Evolutionary conservation across 2,113 vertebrate species (phyloP), one percentile per base, ranked within the genome.

Genomic region (Hymenochirus boettgeri): DNA sequence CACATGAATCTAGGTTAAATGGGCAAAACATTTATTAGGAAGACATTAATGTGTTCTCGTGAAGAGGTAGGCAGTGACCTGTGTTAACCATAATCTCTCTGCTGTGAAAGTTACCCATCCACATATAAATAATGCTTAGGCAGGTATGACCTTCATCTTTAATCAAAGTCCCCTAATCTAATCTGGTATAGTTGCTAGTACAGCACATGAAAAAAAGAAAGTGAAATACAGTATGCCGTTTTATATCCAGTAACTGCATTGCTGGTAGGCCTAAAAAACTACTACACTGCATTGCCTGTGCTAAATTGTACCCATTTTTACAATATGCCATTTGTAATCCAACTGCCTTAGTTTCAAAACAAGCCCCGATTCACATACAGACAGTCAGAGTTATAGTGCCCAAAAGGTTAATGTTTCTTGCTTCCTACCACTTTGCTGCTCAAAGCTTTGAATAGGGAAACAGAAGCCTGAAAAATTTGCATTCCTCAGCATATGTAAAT

Each of bases 1-100:
- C 55, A 7, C 64, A 66, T 66, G 64, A 66, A 66, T 66, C 55
- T 58, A 66, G 64, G 55, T 66, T 66, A 58, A 66, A 23, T 23
- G 37, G 42, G 25, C 50, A 31, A 66, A 37, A 29, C 64, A 58
- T 66, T 66, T 66, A 58, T 47, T 58, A 58, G 19, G 35, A 57
- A 58, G 42, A 66, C 45, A 58, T 58, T 58, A 58, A 51, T 51
- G 48, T 33, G 22, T 66, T 66, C n/a, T 48, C 53, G n/a, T 58
- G 45, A 22, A 2, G 27, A 22, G 27, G 47, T 56, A 37, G 11
- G 26, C 62, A 66, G 18, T 66, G 64, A 66, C 55, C 64, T 66
- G 64, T 27, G 46, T 22, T 33, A 66, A 31, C 27, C 17, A 57
- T 35, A 35, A 27, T 65, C 47, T 11, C 22, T 24, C 3, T 57